phyloP scores from a whole-genome alignment of 2,113 vertebrate species.

The Callospermophilus lateralis region DNA sequence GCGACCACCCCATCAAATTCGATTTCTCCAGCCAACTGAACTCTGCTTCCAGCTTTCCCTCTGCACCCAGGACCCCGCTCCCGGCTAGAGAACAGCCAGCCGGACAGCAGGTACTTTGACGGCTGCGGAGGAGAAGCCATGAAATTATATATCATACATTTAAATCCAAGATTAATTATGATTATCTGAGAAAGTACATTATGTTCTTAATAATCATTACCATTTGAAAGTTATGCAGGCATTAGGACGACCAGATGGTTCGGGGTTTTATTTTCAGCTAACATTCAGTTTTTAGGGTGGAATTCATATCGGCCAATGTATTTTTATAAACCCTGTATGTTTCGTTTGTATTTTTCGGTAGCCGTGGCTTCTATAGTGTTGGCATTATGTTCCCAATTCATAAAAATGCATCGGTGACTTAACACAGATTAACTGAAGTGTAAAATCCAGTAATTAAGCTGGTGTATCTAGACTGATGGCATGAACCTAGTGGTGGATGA shows the following conservation, averaged over 20 bases:
- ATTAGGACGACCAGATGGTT: slow-evolving; percentile 54
- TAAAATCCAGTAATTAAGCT: background rate
- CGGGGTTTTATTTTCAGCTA: background rate
- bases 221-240: slow-evolving; percentile 6
- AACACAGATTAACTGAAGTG: background rate
- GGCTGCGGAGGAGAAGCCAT: background rate
- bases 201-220: slow-evolving; percentile 47
- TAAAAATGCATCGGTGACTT: background rate
- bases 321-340: background rate
- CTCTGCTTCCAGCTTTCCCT: background rate
- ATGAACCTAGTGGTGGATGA: background rate
- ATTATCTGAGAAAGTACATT: slow-evolving; percentile 31
- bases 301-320: background rate
- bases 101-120: background rate
- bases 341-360: background rate
- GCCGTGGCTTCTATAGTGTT: background rate
- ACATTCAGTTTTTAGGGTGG: background rate
- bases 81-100: background rate
- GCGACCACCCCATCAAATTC: no score
- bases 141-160: background rate
- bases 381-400: background rate
- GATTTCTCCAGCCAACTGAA: background rate
- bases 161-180: slow-evolving; percentile 39
- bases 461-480: background rate
- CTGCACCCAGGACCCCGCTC: background rate